Percentiles rank a stretch among this genome's conserved stretches.
phyloP scores from a whole-genome alignment of 2,888 invertebrate genomes.

The Cinara cedri region DNA sequence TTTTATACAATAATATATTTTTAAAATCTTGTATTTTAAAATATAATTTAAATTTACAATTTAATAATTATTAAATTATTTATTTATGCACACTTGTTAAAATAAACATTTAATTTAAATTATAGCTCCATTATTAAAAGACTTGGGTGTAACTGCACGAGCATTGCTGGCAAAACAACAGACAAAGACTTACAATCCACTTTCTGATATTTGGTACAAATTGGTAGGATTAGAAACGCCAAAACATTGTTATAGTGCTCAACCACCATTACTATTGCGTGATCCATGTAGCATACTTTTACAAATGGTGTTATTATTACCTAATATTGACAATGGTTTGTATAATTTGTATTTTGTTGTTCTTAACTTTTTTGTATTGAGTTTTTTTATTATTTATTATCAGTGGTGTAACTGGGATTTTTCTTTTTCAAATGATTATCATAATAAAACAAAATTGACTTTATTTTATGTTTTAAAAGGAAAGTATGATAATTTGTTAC shows the following conservation, averaged over 20 bases:
- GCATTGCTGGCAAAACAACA: conserved; percentile 64
- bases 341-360: conserved; percentile 59
- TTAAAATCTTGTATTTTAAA: too few relatives aligned
- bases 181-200: conserved; percentile 66
- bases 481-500: too few relatives aligned
- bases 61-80: too few relatives aligned
- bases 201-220: conserved; percentile 69
- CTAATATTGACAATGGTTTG: conserved; percentile 85
- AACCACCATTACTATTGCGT: conserved; percentile 77
- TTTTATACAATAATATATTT: too few relatives aligned
- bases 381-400: too few relatives aligned
- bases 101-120: conserved; percentile 43
- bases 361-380: neutral
- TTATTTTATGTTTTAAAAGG: too few relatives aligned
- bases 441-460: too few relatives aligned
- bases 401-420: too few relatives aligned
- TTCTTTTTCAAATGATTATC: too few relatives aligned
- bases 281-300: conserved; percentile 86
- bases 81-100: too few relatives aligned
- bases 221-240: conserved; percentile 64
- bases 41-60: too few relatives aligned
- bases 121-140: conserved; percentile 84
- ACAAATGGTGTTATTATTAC: conserved; percentile 84
- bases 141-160: conserved; percentile 85
- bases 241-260: neutral